Base-by-base conservation (phyloP, 2,797 vertebrate species). In the Crocidura indochinensis region DNA sequence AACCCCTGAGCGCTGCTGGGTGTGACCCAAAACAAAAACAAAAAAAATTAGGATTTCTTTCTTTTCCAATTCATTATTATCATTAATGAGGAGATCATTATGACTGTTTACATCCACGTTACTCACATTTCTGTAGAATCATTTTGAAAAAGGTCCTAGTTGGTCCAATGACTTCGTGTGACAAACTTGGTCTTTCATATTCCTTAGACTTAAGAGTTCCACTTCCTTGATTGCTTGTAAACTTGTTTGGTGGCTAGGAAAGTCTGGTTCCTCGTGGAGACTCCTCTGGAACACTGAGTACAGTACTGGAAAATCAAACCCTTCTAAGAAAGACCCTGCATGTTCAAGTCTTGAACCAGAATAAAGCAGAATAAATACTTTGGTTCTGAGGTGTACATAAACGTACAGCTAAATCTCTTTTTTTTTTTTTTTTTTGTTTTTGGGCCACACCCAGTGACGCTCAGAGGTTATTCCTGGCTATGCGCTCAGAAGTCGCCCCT, bases 81-180 rank as follows among this genome's bases (percentile, higher is more conserved):
- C 69, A 53, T 81, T 56, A 53, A 29, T 65, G 64, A 88, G 29
- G 38, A 67, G 56, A 62, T 74, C 11, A 51, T 91, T 89, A 8
- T 62, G 67, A 29, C 19, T 7, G 27, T 92, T 91, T 78, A 29
- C 46, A 11, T 11, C 17, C 78, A 46, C 38, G 38, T 74, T 75
- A 77, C 81, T 90, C 87, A 64, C 47, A 24, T 81, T 82, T 91
- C 60, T 84, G 38, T 2, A 38, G 0, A 79, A 92, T 84, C 72
- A 71, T 88, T 3, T 47, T 49, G 64, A 90, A 81, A 68, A 82
- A 72, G 20, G 24, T 8, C 10, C 38, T 69, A 7, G 47, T 84
- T 56, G 24, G n/a, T 51, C 73, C 67, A 68, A 56, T 53, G 56
- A 29, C 27, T 49, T 88, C 19, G 53, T 56, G 53, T 56, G 53